Evolutionary conservation across 1,140 invertebrate genomes (phyloP).

Genomic region (Druon quercuslanigerum): DNA sequence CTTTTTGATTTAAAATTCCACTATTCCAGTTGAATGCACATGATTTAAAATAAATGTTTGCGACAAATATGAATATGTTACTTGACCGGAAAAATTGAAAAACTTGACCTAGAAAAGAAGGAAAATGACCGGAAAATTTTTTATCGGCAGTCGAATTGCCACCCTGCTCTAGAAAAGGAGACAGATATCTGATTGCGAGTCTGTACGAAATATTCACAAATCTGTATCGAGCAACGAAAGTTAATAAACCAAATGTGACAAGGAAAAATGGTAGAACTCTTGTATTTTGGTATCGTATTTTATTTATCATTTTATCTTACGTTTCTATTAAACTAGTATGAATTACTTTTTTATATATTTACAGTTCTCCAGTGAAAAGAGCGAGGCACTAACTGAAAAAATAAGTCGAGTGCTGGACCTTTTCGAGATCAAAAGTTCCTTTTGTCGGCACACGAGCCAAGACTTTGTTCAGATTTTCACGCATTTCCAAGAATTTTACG

Average conservation of each 20-base stretch:
- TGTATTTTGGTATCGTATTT: not conserved
- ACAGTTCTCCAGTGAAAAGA: too few species aligned
- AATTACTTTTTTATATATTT: too few species aligned
- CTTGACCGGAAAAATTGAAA: too few species aligned
- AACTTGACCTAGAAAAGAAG: too few species aligned
- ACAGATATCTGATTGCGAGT: not conserved
- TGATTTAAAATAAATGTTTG: too few species aligned
- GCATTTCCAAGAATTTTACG: slow-evolving; percentile 60
- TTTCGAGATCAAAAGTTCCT: slow-evolving; percentile 85
- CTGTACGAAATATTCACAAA: not conserved
- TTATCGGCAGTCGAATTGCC: too few species aligned
- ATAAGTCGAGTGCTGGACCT: slow-evolving; percentile 86
- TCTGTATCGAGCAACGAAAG: slow-evolving; percentile 3
- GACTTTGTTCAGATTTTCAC: slow-evolving; percentile 79
- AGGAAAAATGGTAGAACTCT: not conserved
- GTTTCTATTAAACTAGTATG: too few species aligned
- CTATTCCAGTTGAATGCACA: too few species aligned
- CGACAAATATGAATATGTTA: too few species aligned
- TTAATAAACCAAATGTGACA: slow-evolving; percentile 15
- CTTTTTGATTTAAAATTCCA: too few species aligned
- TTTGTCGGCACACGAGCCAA: slow-evolving; percentile 81
- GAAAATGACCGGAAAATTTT: too few species aligned
- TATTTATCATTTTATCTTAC: not conserved
- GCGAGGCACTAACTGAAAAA: slow-evolving; percentile 83
- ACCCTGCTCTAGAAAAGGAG: not conserved